Conservation (phyloP, 2,797 vertebrate species). For the Rallus crepitans region DNA sequence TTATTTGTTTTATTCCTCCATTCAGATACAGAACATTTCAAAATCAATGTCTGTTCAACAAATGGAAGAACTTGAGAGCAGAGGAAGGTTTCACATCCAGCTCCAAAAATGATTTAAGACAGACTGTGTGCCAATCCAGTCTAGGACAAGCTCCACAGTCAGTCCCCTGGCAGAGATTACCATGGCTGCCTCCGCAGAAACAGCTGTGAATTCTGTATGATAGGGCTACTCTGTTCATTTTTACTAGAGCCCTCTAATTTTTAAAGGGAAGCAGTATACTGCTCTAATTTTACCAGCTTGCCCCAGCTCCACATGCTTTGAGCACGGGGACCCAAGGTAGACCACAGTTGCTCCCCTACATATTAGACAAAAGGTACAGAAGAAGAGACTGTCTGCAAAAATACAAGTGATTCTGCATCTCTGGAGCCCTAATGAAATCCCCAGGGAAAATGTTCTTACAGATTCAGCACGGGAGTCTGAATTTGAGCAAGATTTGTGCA, state of each 20-base stretch:
- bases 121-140: neutral
- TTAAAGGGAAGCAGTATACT: neutral
- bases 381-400: neutral
- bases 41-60: neutral
- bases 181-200: neutral
- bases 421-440: neutral
- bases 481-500: neutral
- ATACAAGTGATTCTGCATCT: neutral
- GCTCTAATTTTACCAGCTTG: neutral
- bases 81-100: neutral
- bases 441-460: neutral
- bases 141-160: neutral
- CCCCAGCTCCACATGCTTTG: neutral
- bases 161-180: conserved; percentile 3
- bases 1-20: conserved; percentile 12
- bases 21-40: conserved; percentile 33
- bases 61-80: conserved; percentile 41
- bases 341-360: neutral
- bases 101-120: conserved; percentile 10
- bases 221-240: neutral
- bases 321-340: neutral
- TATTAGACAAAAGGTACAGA: neutral
- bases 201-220: neutral
- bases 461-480: neutral
- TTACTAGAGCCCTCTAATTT: neutral